Evolutionary conservation across 2,113 vertebrate species (phyloP), one percentile per base, ranked within the genome.

Genomic region (Verasper variegatus): DNA sequence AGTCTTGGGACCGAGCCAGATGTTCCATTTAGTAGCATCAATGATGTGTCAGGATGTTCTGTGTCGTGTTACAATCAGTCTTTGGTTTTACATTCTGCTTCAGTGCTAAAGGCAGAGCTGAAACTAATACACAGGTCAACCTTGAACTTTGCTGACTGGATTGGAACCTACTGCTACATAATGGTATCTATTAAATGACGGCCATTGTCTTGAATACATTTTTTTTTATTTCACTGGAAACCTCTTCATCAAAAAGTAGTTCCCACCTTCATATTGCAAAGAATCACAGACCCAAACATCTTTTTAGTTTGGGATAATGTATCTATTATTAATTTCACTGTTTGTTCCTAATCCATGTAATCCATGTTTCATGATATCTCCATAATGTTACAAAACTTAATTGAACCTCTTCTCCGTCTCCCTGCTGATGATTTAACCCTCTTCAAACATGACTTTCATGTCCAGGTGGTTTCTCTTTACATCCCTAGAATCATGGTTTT

Each of bases 11-110:
- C 26, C 0, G 21, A 74, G 78, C 81, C 84, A 84, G 69, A 26
- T 15, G 49, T 74, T 70, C 78, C 84, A 86, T 88, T 84, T 77
- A 64, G 66, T 60, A 6, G 42, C 51, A 59, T 71, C 77, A 75
- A 49, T 45, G 55, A 63, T 63, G 69, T 76, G 71, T 67, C 58
- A 64, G 52, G 68, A 59, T 61, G 63, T 68, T 63, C 71, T 73
- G 21, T 63, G 40, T 85, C 9, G 3, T 27, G 60, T 78, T 83
- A 72, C 80, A 68, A 40, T 73, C 58, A 1, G 21, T 63, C 40
- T 67, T 80, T 54, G 18, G 68, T 79, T 78, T 6, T 68, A 76
- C 52, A 67, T 63, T 77, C 55, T 49, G 12, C 11, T 61, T 58
- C 12, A 68, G 52, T 15, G 7, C 24, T 17, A 20, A 55, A 61